Conservation (phyloP, 2,797 vertebrate genomes). For the Vultur gryphus region DNA sequence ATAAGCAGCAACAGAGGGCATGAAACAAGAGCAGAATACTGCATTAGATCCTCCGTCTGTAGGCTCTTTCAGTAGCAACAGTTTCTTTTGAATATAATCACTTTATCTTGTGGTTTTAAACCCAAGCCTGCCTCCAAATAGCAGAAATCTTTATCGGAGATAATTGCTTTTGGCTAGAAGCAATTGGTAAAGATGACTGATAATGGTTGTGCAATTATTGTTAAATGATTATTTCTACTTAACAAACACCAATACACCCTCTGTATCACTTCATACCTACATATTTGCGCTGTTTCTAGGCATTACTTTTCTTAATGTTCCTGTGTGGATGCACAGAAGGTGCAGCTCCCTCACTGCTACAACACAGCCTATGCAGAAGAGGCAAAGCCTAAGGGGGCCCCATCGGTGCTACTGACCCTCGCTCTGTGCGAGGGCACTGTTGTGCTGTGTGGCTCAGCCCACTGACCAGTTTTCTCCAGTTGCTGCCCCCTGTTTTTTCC, state of each 20-base stretch:
- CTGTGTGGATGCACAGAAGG: not conserved
- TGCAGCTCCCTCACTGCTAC: not conserved
- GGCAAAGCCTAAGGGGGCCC: not conserved
- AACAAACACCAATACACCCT: not conserved
- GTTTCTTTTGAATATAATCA: not conserved
- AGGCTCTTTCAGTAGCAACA: not conserved
- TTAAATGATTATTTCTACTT: not conserved
- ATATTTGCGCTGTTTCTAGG: rapidly evolving
- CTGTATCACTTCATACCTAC: not conserved
- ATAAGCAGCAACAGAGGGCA: not conserved
- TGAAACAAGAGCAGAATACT: not conserved
- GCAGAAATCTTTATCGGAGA: not conserved
- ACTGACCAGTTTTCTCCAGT: not conserved
- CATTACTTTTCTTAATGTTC: rapidly evolving
- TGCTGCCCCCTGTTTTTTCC: not conserved
- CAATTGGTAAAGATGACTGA: not conserved
- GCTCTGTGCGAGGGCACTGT: rapidly evolving
- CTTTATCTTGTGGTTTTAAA: not conserved
- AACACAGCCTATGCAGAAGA: not conserved
- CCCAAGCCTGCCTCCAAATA: not conserved
- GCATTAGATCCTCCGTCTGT: not conserved
- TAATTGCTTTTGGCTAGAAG: not conserved
- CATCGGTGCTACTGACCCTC: rapidly evolving
- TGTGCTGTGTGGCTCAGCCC: not conserved
- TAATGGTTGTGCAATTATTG: not conserved